Percentiles rank a stretch among this genome's conserved stretches.
These are phyloP conservation scores for Propithecus deckenii DNA, from an alignment of 2,797 vertebrate genomes.

Conservation along the genomic window DNA sequence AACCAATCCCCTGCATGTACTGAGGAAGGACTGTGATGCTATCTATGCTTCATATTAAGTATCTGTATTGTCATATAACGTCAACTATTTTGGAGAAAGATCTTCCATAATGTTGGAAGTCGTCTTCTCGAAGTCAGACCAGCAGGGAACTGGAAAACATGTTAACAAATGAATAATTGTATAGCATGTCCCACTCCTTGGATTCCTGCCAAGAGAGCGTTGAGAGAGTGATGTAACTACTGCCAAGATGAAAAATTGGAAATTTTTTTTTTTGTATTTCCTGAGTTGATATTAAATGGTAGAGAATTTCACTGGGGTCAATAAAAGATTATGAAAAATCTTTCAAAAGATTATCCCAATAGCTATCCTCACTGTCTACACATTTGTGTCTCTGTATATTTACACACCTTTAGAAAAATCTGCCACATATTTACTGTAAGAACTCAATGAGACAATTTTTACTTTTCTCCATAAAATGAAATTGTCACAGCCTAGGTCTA, in stretches of 20 bases:
- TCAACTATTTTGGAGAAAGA: not conserved
- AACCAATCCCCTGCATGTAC: not conserved
- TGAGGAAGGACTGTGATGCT: not conserved
- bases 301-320: not conserved
- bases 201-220: constrained; percentile 11
- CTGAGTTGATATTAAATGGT: not conserved
- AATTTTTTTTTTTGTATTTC: constrained; percentile 35
- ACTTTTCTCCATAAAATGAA: not conserved
- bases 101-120: not conserved
- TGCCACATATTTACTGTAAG: not conserved
- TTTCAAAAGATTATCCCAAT: not conserved
- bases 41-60: not conserved
- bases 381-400: not conserved
- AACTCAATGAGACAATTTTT: not conserved
- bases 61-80: not conserved
- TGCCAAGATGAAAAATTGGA: not conserved
- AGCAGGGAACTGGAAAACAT: not conserved
- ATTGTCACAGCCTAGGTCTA: not conserved
- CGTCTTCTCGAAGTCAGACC: not conserved
- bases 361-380: not conserved
- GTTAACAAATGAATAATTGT: constrained; percentile 10
- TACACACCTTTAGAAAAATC: constrained; percentile 20
- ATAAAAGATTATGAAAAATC: not conserved
- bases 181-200: not conserved
- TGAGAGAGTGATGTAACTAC: constrained; percentile 9